phyloP scores from a whole-genome alignment of 1,140 invertebrate genomes.

The Drosophila neocordata region DNA sequence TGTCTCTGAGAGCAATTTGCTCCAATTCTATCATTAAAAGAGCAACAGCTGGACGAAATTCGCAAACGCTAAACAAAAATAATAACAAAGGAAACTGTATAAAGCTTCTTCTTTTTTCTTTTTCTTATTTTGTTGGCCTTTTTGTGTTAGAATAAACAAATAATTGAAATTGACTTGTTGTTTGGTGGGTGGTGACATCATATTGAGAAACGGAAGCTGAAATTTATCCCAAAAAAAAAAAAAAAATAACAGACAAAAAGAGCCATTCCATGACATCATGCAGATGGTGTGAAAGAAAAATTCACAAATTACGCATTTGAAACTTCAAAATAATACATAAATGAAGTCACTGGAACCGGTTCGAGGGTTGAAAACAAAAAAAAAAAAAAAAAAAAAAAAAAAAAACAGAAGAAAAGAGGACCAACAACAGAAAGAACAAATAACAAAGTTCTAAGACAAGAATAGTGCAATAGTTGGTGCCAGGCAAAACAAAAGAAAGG shows the following conservation, averaged over 20 bases:
- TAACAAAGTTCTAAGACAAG: neutral
- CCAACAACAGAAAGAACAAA: neutral
- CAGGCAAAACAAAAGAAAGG: neutral
- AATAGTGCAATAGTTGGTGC: neutral
- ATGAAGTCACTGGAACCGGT: conserved; percentile 15
- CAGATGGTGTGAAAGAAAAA: neutral
- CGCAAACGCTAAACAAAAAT: conserved; percentile 1
- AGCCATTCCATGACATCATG: conserved; percentile 11
- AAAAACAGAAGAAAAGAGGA: neutral
- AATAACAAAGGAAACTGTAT: conserved; percentile 16
- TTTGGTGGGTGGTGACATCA: conserved; percentile 1
- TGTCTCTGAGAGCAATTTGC: neutral
- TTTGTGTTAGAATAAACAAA: conserved; percentile 12
- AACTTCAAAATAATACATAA: neutral
- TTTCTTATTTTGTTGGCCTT: neutral
- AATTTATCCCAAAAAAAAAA: neutral
- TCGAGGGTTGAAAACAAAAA: neutral
- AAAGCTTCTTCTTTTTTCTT: neutral
- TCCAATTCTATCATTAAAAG: conserved; percentile 1
- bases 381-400: neutral
- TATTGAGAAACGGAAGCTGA: neutral
- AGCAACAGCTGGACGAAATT: neutral
- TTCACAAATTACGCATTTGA: neutral
- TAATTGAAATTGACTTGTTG: conserved; percentile 4
- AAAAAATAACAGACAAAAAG: neutral